Base-by-base conservation (phyloP, 2,888 invertebrate species). In the Halictus ligatus region DNA sequence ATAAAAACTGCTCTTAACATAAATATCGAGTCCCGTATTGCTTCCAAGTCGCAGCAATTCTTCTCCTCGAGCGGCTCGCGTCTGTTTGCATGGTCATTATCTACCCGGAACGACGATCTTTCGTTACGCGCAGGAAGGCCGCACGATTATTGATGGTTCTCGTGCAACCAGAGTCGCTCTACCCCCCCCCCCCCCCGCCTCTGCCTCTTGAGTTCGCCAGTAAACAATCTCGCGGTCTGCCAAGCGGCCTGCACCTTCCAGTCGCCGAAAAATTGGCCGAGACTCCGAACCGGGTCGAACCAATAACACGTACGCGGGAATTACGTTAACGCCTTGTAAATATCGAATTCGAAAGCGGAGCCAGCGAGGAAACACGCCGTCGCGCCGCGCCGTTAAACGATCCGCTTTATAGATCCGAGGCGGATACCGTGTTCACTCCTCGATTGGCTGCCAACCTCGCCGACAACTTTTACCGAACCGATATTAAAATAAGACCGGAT, bases 51-150 rank as follows among this genome's bases (percentile, higher is more conserved):
- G 29, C 76, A n/a, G 76, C 46, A 76, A 76, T 76, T 48, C 29
- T 64, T 48, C 12, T 48, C 21, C 12, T 67, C 46, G 64, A 67
- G 35, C 29, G 29, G 64, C 35, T 76, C 64, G 29, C 29, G 48
- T 75, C 75, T 46, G 60, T 43, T 76, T 76, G 60, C 60, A 46
- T 64, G 43, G 43, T 12, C 75, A 64, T 64, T 46, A 64, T 60
- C 46, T 21, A 25, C 29, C 13, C 46, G n/a, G 60, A 76, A 58
- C 64, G 46, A 64, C 75, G 64, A 76, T 76, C 25, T 46, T 29
- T 29, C 75, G 21, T 67, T 13, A 67, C 64, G 40, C 54, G 48
- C 29, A 46, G 29, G 48, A 48, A 67, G 48, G 35, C 64, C 46
- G 46, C 29, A 64, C 29, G 64, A 76, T 48, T 76, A 76, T 76